These are phyloP conservation scores for Syngnathoides biaculeatus DNA, from an alignment of 2,113 vertebrate species.

Conservation along the genomic window DNA sequence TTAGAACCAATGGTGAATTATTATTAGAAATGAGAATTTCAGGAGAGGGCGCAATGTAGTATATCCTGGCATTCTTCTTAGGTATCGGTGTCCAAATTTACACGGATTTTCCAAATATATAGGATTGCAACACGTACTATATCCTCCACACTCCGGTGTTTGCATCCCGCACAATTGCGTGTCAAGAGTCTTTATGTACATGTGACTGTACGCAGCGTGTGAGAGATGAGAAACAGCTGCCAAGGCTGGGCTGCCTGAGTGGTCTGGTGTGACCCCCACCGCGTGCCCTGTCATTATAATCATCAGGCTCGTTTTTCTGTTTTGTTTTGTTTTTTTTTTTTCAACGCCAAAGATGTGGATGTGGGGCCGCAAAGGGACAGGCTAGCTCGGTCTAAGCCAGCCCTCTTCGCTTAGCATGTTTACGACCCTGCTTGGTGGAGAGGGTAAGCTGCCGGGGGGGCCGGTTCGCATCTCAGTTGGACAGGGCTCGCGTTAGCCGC, in stretches of 20 bases:
- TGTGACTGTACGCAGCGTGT: constrained; percentile 34
- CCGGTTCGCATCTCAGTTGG: constrained; percentile 48
- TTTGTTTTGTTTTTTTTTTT: neutral
- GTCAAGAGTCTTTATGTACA: constrained; percentile 12
- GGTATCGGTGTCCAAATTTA: neutral
- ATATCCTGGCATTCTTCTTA: neutral
- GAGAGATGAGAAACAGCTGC: constrained; percentile 64
- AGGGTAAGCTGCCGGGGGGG: constrained; percentile 9
- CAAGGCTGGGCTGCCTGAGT: constrained; percentile 29
- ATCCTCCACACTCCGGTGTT: neutral
- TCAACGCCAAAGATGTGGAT: constrained; percentile 56
- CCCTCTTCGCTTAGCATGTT: constrained; percentile 59
- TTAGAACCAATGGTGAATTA: neutral
- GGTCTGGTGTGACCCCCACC: constrained; percentile 50
- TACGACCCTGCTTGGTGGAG: constrained; percentile 40
- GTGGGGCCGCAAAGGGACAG: constrained; percentile 25
- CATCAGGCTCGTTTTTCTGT: constrained; percentile 55
- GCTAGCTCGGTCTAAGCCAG: constrained; percentile 43
- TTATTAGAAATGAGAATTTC: neutral
- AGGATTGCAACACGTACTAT: neutral
- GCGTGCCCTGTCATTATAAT: constrained; percentile 56
- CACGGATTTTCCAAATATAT: neutral
- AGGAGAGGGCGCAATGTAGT: neutral
- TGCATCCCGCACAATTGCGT: constrained; percentile 9
- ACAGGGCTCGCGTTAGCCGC: constrained; percentile 9